A percentile compares a stretch with the other conserved stretches of the same genome.
Conservation (phyloP, 2,888 invertebrate genomes). For the Phrixothrix hirtus region DNA sequence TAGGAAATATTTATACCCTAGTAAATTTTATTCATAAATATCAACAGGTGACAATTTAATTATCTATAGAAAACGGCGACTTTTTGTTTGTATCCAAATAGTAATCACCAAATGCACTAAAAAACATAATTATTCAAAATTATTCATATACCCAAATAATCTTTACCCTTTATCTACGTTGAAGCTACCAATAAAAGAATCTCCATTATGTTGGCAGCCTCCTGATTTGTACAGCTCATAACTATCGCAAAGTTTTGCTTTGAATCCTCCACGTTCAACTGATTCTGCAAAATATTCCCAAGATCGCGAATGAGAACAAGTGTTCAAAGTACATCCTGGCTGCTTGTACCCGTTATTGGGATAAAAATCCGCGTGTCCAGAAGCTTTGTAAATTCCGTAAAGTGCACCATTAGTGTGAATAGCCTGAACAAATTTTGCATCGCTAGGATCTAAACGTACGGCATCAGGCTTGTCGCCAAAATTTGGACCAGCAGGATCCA, state of each 20-base stretch:
- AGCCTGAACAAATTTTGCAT: too few species aligned
- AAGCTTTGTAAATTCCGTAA: conserved; percentile 28
- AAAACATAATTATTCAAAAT: background rate
- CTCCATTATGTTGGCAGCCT: background rate
- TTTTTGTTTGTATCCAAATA: background rate
- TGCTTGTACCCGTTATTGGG: conserved; percentile 33
- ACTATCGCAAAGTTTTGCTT: background rate
- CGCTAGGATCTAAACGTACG: conserved; percentile 25
- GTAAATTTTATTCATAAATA: too few species aligned
- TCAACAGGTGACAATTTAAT: too few species aligned
- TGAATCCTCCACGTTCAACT: conserved; percentile 51
- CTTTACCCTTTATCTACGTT: conserved; percentile 1
- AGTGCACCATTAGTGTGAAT: conserved; percentile 27
- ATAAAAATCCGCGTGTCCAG: conserved; percentile 34
- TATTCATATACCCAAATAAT: background rate
- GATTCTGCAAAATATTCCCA: too few species aligned
- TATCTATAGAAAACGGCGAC: conserved; percentile 3
- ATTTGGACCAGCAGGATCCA: conserved; percentile 31
- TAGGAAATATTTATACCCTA: too few species aligned
- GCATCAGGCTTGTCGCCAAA: conserved; percentile 13
- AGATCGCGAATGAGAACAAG: conserved; percentile 50
- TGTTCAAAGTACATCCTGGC: conserved; percentile 30
- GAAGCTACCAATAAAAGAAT: background rate
- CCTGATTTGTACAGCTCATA: background rate
- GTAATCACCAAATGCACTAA: background rate